Evolutionary conservation across 2,113 vertebrate genomes (phyloP), one percentile per base, ranked within the genome.

Genomic region (Cyphomyrus plagiostoma): DNA sequence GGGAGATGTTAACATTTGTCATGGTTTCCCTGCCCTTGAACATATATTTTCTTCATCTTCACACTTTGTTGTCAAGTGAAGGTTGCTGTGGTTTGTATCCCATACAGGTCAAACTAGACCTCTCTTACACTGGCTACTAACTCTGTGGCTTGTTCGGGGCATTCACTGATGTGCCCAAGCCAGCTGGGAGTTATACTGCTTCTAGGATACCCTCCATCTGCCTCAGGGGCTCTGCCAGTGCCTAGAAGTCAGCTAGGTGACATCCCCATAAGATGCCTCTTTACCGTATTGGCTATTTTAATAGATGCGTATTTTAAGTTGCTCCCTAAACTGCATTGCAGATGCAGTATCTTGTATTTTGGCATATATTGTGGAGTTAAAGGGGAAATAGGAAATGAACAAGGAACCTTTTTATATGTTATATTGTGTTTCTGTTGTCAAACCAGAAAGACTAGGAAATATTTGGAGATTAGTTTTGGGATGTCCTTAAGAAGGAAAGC

Each of bases 361-460:
- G 26, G 10, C 9, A 70, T 70, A 13, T 3, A 26, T 13, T 82
- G 5, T 82, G 77, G 84, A 30, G 48, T n/a, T 50, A 49, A 5
- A 30, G 23, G 1, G n/a, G 48, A 49, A 49, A 85, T 49, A 23
- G 84, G 77, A 26, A 13, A 49, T 85, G 11, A 86, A 86, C 13
- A 6, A 56, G 30, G 85, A 6, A 2, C 50, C 26, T 52, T 39
- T 48, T 48, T 42, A 80, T 80, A 13, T 86, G 17, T 88, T 1
- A 10, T n/a, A 19, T 56, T 58, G 26, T 17, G 35, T 58, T 48
- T 77, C 48, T 49, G 48, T 49, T 49, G 70, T 49, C 70, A 80
- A 39, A 89, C 88, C 56, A 74, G 88, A 89, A 89, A 39, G 30
- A 56, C 74, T 19, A 53, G 88, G 30, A 35, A 35, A 42, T 80